Evolutionary conservation across 2,888 invertebrate genomes (phyloP).

Genomic region (Pedicia rivosa): DNA sequence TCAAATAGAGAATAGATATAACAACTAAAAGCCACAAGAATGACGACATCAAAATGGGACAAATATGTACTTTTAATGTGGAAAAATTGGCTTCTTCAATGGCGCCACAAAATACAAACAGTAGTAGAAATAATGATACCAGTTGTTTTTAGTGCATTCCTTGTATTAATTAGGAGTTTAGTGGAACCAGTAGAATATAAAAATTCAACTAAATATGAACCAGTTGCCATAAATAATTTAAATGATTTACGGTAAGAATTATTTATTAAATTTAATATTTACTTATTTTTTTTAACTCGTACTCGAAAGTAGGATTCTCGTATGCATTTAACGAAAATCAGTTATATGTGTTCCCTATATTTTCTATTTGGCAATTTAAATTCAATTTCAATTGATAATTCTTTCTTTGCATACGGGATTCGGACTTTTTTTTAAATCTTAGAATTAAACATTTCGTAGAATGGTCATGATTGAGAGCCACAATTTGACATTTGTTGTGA

Average conservation of each 20-base stretch:
- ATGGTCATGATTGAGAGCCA: no score
- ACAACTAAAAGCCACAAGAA: conserved; percentile 6
- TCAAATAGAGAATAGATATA: no score
- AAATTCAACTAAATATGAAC: conserved; percentile 18
- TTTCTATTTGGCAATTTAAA: no score
- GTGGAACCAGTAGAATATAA: conserved; percentile 35
- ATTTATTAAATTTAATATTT: neutral
- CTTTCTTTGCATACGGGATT: no score
- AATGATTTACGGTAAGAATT: conserved; percentile 19
- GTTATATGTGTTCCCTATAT: no score
- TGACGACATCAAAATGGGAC: conserved; percentile 22
- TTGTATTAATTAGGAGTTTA: conserved; percentile 52
- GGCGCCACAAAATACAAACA: conserved; percentile 51
- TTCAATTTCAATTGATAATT: no score
- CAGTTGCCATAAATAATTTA: conserved; percentile 25
- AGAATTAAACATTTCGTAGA: no score
- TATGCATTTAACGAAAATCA: no score
- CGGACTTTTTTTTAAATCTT: no score
- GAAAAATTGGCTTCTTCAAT: conserved; percentile 71
- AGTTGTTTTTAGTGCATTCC: conserved; percentile 44
- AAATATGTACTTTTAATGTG: conserved; percentile 59
- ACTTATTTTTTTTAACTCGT: neutral
- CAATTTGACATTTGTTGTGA: no score
- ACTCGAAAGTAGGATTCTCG: no score
- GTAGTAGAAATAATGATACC: conserved; percentile 49